Base-by-base conservation (phyloP, 53 echinoderm and acorn worm species). In the Paelopatides confundens region DNA sequence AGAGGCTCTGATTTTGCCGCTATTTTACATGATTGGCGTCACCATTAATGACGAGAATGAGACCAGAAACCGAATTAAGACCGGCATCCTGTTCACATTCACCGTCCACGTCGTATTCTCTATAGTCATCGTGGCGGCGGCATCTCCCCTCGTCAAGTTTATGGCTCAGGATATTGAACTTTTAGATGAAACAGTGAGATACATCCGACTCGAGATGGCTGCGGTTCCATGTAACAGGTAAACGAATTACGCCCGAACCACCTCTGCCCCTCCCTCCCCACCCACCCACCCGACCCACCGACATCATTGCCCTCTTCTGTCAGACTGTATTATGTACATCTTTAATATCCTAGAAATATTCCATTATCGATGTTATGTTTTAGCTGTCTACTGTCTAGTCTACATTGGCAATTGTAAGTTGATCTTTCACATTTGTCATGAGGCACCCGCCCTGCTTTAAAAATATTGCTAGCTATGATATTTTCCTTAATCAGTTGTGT, bases 101-200 rank as follows among this genome's bases (percentile, higher is more conserved):
- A 28, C 52, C 28, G 53, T 79, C 51, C 79, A 79, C 32, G 32
- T 79, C 31, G 3, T 79, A 4, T 79, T 79, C 53, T 9, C 50
- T 29, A 53, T 14, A 9, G 21, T 58, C 58, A 79, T 79, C 51
- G 54, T 31, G 14, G 53, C 52, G 2, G 54, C 79, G 11, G 79
- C 79, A 6, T 46, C 31, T 9, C 79, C 79, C 1, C 79, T 79
- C 31, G 50, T 79, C 34, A 17, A 52, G 53, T 79, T 79, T 34
- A 79, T 79, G 79, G 79, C 79, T 1, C 79, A 79, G 33, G 79
- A 79, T 48, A 32, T 28, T 24, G 58, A 79, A 43, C 79, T 79
- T 4, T 29, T 79, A 50, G 79, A 79, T 48, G 79, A 79, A 32
- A 79, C 79, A 29, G 79, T 79, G 30, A 30, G 12, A 2, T 79